Base-by-base conservation (phyloP, 53 echinoderm and acorn worm genomes). In the Temnopleurus reevesii region DNA sequence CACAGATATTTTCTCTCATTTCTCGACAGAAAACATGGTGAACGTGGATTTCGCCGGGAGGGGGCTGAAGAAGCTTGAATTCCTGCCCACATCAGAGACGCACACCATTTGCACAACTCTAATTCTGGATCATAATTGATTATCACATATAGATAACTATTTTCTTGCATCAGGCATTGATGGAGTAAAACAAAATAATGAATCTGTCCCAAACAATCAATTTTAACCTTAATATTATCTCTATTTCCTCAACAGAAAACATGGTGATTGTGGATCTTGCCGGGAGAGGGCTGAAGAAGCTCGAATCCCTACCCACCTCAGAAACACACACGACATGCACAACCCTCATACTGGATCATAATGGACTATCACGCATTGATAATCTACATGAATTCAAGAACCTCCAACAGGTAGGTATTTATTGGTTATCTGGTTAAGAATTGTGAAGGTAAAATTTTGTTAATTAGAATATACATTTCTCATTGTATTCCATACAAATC, bases 241-340 rank as follows among this genome's bases (percentile, higher is more conserved):
- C 18, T n/a, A 18, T 89, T 90, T 9, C n/a, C n/a, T n/a, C n/a
- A n/a, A n/a, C 90, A 97, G 97, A 95, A 81, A 95, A 95, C 81
- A 99, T 94, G 99, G 93, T 99, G 90, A 90, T 96, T 9, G 81
- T 96, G 4, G 99, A 99, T 80, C 90, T 96, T 29, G 94, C 99
- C 1, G 91, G 91, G 29, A 83, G 93, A 24, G 93, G 96, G 58
- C 61, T 99, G 58, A 96, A 96, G 99, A 94, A 92, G 59, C 89
- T 99, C 13, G 96, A 94, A 53, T 76, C 91, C n/a, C 59, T 93
- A 23, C 59, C 86, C 24, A 43, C 87, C 4, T 86, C 86, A 5
- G 90, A 92, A 43, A 86, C 92, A 12, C 81, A 92, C 4, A 54
- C 86, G 18, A 89, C 93, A 25, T 98, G 96, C 55, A 96, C 98